A percentile compares a stretch with the other conserved stretches of the same genome.
Evolutionary conservation across 2,113 vertebrate genomes (phyloP).

Genomic region (Daboia siamensis): DNA sequence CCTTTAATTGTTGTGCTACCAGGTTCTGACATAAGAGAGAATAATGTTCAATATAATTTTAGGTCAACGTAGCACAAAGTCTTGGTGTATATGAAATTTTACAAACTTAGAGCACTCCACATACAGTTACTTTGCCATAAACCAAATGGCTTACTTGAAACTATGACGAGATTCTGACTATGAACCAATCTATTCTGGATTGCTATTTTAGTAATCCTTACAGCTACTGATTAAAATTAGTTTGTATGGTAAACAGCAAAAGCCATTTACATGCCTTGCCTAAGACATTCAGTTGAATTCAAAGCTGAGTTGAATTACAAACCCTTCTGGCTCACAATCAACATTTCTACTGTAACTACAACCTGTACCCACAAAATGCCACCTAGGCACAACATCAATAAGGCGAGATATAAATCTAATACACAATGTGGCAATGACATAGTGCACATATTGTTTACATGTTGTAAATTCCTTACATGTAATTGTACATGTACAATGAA

Average conservation of each 20-base stretch:
- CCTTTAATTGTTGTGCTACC: constrained; percentile 75
- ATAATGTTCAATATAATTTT: neutral
- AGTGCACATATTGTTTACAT: neutral
- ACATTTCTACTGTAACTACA: neutral
- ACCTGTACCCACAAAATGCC: neutral
- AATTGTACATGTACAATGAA: no score
- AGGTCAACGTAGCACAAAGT: neutral
- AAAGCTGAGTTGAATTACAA: neutral
- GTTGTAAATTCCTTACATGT: no score
- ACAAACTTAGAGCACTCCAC: neutral
- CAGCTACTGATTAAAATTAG: neutral
- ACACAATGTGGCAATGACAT: neutral
- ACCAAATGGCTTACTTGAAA: neutral
- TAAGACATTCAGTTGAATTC: neutral
- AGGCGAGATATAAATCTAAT: neutral
- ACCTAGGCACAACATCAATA: neutral
- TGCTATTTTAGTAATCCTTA: neutral
- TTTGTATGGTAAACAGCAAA: neutral
- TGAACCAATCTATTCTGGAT: neutral
- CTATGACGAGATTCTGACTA: neutral
- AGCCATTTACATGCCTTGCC: neutral
- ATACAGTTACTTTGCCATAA: neutral
- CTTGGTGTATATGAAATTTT: neutral
- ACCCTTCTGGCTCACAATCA: neutral
- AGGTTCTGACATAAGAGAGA: constrained; percentile 73